Evolutionary conservation across 2,113 vertebrate species (phyloP).

Genomic region (Rynchops niger): DNA sequence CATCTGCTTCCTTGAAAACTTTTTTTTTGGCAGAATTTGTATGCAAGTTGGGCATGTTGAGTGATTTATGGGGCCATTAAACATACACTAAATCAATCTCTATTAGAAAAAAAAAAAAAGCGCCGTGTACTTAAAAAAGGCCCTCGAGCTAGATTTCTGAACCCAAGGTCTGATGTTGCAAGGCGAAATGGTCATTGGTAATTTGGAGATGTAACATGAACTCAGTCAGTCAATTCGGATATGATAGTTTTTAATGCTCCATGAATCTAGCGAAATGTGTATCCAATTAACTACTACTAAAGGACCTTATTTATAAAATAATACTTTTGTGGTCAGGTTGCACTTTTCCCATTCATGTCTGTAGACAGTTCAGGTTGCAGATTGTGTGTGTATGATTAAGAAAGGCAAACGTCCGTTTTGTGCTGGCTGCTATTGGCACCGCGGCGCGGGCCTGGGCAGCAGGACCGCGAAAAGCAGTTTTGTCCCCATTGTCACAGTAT

Average conservation of each 20-base stretch:
- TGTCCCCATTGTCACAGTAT: neutral
- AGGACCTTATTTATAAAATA: constrained; percentile 76
- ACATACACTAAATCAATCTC: constrained; percentile 72
- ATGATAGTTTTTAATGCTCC: constrained; percentile 70
- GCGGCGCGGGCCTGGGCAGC: neutral
- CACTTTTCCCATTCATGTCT: constrained; percentile 70
- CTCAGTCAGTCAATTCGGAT: constrained; percentile 48
- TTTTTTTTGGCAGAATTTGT: constrained; percentile 54
- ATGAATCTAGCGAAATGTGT: constrained; percentile 74
- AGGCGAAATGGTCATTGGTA: constrained; percentile 52
- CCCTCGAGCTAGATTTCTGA: constrained; percentile 45
- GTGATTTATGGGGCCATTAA: constrained; percentile 73
- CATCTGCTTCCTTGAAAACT: constrained; percentile 51
- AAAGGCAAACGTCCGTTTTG: constrained; percentile 15
- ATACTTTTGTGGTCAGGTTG: constrained; percentile 73
- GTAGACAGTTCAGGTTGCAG: constrained; percentile 56
- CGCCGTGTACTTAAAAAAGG: constrained; percentile 26
- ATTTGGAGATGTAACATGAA: constrained; percentile 65
- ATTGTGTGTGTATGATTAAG: constrained; percentile 55
- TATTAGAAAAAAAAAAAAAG: constrained; percentile 53
- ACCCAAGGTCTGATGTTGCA: constrained; percentile 49
- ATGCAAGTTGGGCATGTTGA: constrained; percentile 58
- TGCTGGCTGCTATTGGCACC: neutral
- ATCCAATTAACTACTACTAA: constrained; percentile 76
- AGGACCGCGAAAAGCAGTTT: neutral